phyloP scores from a whole-genome alignment of 2,113 vertebrate genomes.

The Galbula dea region DNA sequence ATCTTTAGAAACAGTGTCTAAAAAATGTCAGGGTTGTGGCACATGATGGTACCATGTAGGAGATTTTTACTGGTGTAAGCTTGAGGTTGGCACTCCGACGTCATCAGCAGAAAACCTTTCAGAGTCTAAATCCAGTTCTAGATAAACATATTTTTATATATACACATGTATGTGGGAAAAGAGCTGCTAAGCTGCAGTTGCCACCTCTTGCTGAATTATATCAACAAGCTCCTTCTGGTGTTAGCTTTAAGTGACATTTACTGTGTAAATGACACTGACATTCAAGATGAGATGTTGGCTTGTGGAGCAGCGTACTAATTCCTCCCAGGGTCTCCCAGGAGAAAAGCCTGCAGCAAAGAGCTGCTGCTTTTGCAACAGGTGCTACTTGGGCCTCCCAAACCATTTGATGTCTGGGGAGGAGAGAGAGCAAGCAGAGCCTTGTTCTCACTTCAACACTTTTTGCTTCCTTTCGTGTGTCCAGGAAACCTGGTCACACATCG shows the following conservation, averaged over 20 bases:
- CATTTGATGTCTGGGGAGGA: neutral
- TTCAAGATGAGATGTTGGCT: slow-evolving; percentile 49
- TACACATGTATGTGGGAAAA: neutral
- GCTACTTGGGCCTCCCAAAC: neutral
- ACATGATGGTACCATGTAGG: accelerated
- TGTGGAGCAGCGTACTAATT: neutral
- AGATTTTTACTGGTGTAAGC: neutral
- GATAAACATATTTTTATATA: neutral
- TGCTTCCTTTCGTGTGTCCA: neutral
- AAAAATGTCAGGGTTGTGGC: neutral
- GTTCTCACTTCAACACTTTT: neutral
- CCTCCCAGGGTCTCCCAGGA: neutral
- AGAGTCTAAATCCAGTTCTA: neutral
- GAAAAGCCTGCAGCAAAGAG: neutral
- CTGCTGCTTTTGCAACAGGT: neutral
- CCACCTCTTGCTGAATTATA: slow-evolving; percentile 2
- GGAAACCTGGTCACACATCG: neutral
- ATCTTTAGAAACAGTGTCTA: neutral
- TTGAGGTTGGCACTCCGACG: neutral
- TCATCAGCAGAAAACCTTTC: neutral
- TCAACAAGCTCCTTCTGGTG: slow-evolving; percentile 49
- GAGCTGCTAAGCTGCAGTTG: slow-evolving; percentile 5
- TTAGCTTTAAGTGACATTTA: slow-evolving; percentile 56
- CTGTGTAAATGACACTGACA: slow-evolving; percentile 64
- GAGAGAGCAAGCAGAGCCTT: neutral